Evolutionary conservation across 2,113 vertebrate species (phyloP).

Genomic region (Pycnonotus jocosus): DNA sequence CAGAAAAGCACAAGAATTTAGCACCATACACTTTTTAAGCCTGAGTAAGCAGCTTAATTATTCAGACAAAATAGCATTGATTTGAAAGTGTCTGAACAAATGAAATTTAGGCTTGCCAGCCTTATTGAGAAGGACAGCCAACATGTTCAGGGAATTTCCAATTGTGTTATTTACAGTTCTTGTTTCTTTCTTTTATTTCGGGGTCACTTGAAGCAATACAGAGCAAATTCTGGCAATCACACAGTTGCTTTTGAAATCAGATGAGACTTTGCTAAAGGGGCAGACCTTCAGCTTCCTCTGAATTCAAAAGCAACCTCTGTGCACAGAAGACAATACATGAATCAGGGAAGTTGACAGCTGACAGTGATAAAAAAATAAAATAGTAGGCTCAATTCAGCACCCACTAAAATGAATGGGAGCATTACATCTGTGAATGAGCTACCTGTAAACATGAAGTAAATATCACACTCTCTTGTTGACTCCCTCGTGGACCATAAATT

Average conservation of each 20-base stretch:
- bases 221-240: neutral
- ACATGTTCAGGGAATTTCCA: neutral
- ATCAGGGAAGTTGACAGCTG: neutral
- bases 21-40: neutral
- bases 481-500: neutral
- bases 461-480: accelerated
- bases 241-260: neutral
- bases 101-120: neutral
- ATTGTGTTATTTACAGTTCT: neutral
- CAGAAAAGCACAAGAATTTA: neutral
- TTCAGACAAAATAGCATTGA: constrained; percentile 41
- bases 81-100: constrained; percentile 16
- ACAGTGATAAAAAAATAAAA: neutral
- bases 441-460: neutral
- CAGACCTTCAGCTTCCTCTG: neutral
- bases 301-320: neutral
- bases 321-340: neutral
- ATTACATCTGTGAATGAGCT: neutral
- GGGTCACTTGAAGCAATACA: neutral
- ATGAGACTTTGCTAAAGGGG: neutral
- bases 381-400: neutral
- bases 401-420: neutral
- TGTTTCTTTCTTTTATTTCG: constrained; percentile 7
- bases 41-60: constrained; percentile 31
- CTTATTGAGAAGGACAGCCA: constrained; percentile 15